Percentiles rank a stretch among this genome's conserved stretches.
Evolutionary conservation across 1,140 invertebrate genomes (phyloP).

Genomic region (Diabrotica virgifera): DNA sequence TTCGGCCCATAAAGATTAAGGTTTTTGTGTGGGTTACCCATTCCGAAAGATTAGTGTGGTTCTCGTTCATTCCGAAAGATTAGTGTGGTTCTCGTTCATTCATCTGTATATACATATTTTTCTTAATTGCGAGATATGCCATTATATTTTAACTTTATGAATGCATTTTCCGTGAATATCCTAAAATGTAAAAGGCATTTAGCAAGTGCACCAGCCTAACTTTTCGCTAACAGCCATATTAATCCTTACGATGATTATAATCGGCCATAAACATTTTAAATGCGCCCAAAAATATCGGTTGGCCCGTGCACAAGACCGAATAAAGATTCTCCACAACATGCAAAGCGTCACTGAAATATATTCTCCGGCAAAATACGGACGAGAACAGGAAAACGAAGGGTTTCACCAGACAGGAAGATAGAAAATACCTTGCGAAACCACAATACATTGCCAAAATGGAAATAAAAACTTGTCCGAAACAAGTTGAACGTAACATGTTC

Average conservation of each 20-base stretch:
- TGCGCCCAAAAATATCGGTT: neutral
- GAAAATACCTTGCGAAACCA: constrained; percentile 14
- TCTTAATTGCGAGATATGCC: too few relatives aligned
- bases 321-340: neutral
- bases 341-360: neutral
- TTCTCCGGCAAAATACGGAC: neutral
- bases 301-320: neutral
- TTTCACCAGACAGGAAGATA: neutral
- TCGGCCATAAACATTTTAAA: neutral
- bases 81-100: too few relatives aligned
- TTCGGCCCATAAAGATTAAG: too few relatives aligned
- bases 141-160: too few relatives aligned
- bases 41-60: too few relatives aligned
- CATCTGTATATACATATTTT: too few relatives aligned
- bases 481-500: constrained; percentile 5
- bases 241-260: neutral
- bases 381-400: neutral
- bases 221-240: too few relatives aligned
- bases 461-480: constrained; percentile 9
- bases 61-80: too few relatives aligned
- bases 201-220: too few relatives aligned
- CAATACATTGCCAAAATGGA: constrained; percentile 12
- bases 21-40: too few relatives aligned
- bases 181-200: too few relatives aligned
- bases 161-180: too few relatives aligned